Evolutionary conservation across 2,888 invertebrate species (phyloP).

Genomic region (Troglohyphantes excavatus): DNA sequence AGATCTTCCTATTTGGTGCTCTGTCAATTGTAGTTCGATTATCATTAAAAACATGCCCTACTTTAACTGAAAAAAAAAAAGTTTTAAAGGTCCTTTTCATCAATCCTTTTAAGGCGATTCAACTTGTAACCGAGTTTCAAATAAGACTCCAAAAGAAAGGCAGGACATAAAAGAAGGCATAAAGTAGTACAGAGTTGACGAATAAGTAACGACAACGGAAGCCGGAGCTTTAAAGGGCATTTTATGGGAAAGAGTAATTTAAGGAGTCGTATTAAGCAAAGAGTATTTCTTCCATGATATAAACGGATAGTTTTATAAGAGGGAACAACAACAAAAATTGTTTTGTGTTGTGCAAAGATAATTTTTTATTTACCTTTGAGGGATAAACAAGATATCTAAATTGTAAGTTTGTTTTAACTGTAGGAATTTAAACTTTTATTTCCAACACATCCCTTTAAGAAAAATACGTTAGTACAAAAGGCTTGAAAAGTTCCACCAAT

Average conservation of each 20-base stretch:
- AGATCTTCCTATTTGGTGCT: too few species aligned
- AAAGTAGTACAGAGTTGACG: conserved; percentile 8
- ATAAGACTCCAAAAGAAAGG: neutral
- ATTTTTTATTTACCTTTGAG: neutral
- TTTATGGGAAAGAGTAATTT: conserved; percentile 42
- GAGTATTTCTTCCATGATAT: conserved; percentile 13
- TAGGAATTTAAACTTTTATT: too few species aligned
- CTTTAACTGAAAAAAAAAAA: neutral
- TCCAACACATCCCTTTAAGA: too few species aligned
- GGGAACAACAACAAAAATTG: neutral
- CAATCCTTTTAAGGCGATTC: neutral
- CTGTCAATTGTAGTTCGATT: neutral
- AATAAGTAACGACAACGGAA: conserved; percentile 14
- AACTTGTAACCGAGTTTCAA: neutral
- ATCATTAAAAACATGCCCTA: neutral
- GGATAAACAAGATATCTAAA: too few species aligned
- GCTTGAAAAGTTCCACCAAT: too few species aligned
- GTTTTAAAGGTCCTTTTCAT: neutral
- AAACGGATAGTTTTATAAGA: neutral
- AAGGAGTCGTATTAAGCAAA: conserved; percentile 13
- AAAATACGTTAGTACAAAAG: too few species aligned
- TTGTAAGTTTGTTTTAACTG: too few species aligned
- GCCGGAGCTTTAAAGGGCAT: conserved; percentile 19
- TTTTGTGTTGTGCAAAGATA: neutral
- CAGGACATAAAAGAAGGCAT: neutral